These are phyloP conservation scores for Uropetala carovei DNA, from an alignment of 2,888 invertebrate genomes.

Conservation along the genomic window DNA sequence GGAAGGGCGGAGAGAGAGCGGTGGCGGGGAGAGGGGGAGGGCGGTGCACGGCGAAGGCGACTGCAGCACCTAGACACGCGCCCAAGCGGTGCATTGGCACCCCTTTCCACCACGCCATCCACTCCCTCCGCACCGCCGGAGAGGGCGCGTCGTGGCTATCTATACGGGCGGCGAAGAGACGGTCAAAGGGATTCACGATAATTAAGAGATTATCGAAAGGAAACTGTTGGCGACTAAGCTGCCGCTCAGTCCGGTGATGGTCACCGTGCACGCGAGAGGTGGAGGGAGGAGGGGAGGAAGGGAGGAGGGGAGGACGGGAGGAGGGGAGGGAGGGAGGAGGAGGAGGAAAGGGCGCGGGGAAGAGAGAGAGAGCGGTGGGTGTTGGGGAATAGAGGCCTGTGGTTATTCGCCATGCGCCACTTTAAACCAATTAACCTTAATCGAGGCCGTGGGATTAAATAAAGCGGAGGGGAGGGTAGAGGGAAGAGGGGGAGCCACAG, in stretches of 20 bases:
- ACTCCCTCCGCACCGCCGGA: too few relatives aligned
- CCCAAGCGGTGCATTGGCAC: not conserved
- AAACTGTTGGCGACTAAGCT: not conserved
- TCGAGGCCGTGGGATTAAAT: constrained; percentile 63
- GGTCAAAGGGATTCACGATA: not conserved
- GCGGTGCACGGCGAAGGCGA: not conserved
- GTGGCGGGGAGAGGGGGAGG: not conserved
- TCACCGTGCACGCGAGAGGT: not conserved
- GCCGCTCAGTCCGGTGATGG: not conserved
- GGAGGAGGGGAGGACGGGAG: not conserved
- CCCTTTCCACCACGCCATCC: not conserved
- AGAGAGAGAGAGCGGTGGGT: constrained; percentile 11
- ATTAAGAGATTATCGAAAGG: not conserved
- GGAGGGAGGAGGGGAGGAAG: not conserved
- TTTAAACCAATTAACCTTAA: constrained; percentile 64
- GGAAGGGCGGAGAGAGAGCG: not conserved
- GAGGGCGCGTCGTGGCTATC: too few relatives aligned
- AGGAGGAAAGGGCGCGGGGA: not conserved
- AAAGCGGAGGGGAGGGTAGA: constrained; percentile 12
- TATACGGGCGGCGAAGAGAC: not conserved
- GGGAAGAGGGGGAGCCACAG: not conserved
- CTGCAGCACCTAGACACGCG: not conserved
- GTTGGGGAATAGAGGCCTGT: constrained; percentile 34
- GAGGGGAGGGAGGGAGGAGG: not conserved
- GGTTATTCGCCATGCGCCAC: constrained; percentile 63